A percentile compares a stretch with the other conserved stretches of the same genome.
Evolutionary conservation across 2,113 vertebrate genomes (phyloP).

Genomic region (Sinocyclocheilus anshuiensis): DNA sequence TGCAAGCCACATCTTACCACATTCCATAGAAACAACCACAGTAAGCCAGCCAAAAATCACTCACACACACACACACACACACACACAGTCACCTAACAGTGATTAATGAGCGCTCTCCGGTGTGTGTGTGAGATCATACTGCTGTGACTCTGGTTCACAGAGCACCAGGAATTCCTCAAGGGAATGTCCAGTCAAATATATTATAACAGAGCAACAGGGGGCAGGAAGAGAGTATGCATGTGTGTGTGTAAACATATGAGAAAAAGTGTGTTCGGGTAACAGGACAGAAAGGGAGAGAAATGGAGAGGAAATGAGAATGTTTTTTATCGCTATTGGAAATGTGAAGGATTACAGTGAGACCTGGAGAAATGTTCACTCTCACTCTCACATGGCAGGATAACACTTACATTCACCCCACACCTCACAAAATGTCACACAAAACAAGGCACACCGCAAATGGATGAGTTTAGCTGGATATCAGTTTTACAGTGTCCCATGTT

Average conservation of each 20-base stretch:
- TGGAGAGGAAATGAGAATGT: slow-evolving; percentile 18
- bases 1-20: slow-evolving; percentile 4
- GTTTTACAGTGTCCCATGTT: background rate
- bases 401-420: slow-evolving; percentile 16
- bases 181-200: slow-evolving; percentile 71
- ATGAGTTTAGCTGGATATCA: background rate
- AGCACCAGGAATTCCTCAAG: slow-evolving; percentile 73
- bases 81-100: slow-evolving; percentile 54
- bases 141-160: slow-evolving; percentile 70
- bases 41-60: slow-evolving; percentile 16
- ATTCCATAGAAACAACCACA: slow-evolving; percentile 4
- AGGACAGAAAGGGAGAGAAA: background rate
- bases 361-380: slow-evolving; percentile 15
- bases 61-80: slow-evolving; percentile 9
- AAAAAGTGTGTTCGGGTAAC: background rate
- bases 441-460: background rate
- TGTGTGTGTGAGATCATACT: slow-evolving; percentile 69
- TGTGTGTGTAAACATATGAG: slow-evolving; percentile 16
- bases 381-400: slow-evolving; percentile 15
- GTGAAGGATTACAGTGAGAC: slow-evolving; percentile 22
- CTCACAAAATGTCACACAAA: slow-evolving; percentile 16
- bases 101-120: slow-evolving; percentile 73
- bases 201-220: slow-evolving; percentile 63
- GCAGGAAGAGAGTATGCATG: slow-evolving; percentile 1
- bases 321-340: slow-evolving; percentile 26